Evolutionary conservation across 1,140 invertebrate species (phyloP).

Genomic region (Phymorhynchus buccinoides): DNA sequence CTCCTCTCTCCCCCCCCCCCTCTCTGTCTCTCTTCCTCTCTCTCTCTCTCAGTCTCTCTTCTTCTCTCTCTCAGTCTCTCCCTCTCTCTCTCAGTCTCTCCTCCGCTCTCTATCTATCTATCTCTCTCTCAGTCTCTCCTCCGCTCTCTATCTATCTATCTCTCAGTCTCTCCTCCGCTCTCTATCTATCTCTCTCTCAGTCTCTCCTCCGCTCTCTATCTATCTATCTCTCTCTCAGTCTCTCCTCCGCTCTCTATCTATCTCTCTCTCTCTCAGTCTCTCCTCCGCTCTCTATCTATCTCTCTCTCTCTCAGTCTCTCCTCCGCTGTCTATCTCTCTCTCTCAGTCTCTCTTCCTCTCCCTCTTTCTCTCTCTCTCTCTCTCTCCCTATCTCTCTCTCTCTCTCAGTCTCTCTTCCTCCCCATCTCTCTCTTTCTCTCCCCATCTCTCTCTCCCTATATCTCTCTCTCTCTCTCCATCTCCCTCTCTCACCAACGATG

Average conservation of each 20-base stretch:
- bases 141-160: neutral
- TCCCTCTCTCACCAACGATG: slow-evolving; percentile 58
- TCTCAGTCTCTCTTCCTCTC: neutral
- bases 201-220: neutral
- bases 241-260: neutral
- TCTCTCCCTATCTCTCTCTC: neutral
- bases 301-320: neutral
- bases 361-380: neutral
- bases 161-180: neutral
- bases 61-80: neutral
- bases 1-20: neutral
- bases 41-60: too few relatives aligned
- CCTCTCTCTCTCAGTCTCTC: neutral
- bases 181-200: neutral
- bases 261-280: neutral
- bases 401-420: neutral
- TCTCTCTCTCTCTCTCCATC: neutral
- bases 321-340: neutral
- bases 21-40: neutral
- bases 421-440: neutral
- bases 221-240: neutral
- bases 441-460: neutral
- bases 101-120: neutral
- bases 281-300: neutral
- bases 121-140: neutral